Conservation (phyloP, 2,888 invertebrate species). For the Microplitis deprimator region DNA sequence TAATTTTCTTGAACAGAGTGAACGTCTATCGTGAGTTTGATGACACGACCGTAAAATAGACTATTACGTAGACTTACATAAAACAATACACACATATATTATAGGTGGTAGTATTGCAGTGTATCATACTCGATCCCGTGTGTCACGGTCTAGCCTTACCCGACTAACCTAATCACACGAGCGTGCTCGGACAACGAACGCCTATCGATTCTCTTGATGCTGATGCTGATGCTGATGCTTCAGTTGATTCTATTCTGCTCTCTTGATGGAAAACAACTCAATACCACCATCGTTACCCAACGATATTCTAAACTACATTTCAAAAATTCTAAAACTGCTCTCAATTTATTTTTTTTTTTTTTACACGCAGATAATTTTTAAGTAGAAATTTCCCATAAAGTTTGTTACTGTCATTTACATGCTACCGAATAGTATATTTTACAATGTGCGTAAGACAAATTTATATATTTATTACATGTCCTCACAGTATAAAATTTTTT, state of each 20-base stretch:
- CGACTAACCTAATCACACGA: slow-evolving; percentile 52
- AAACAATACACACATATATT: slow-evolving; percentile 8
- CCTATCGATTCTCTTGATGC: slow-evolving; percentile 43
- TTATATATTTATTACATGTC: too few relatives aligned
- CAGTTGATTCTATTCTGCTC: neutral
- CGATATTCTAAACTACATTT: neutral
- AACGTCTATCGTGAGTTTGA: neutral
- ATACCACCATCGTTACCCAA: neutral
- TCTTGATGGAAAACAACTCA: slow-evolving; percentile 11
- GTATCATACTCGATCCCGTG: slow-evolving; percentile 41
- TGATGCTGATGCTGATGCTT: neutral
- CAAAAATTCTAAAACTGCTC: too few relatives aligned
- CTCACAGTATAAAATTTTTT: too few relatives aligned
- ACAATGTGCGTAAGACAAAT: too few relatives aligned
- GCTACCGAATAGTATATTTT: too few relatives aligned
- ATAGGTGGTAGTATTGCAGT: slow-evolving; percentile 34
- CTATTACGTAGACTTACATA: neutral
- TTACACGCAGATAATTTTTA: too few relatives aligned
- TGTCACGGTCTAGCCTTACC: slow-evolving; percentile 46
- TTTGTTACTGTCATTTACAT: too few relatives aligned
- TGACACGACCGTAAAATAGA: neutral
- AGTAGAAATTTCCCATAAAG: too few relatives aligned
- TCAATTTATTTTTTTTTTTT: too few relatives aligned
- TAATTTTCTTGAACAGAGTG: neutral
- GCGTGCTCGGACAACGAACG: slow-evolving; percentile 49